Evolutionary conservation across 2,797 vertebrate genomes (phyloP).

Genomic region (Garrulus glandarius): DNA sequence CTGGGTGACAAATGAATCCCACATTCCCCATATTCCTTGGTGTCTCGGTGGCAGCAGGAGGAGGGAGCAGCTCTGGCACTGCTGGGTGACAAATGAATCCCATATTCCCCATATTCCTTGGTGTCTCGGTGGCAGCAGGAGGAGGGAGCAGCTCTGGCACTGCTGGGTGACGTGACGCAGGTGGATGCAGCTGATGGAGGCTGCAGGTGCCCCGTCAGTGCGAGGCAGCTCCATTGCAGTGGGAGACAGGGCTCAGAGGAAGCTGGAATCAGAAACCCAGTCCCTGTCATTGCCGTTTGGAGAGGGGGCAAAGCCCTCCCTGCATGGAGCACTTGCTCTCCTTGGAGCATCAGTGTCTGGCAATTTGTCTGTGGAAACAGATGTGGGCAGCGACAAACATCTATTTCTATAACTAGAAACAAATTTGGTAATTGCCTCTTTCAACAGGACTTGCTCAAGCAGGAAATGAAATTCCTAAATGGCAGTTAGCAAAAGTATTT

Average conservation of each 20-base stretch:
- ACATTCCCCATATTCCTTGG: rapidly evolving
- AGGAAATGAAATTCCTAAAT: constrained; percentile 74
- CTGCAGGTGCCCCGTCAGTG: background rate
- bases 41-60: background rate
- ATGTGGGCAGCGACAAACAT: constrained; percentile 79
- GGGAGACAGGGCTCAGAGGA: background rate
- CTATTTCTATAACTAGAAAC: constrained; percentile 81
- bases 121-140: background rate
- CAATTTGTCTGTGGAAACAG: constrained; percentile 80
- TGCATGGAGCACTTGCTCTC: constrained; percentile 46
- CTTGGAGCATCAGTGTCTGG: constrained; percentile 52
- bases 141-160: rapidly evolving
- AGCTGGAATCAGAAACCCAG: background rate
- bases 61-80: rapidly evolving
- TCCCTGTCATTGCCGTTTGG: background rate
- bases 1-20: background rate
- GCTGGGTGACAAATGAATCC: rapidly evolving
- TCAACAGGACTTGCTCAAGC: constrained; percentile 73
- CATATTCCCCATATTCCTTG: rapidly evolving
- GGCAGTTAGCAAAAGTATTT: constrained; percentile 73
- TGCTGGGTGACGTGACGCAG: rapidly evolving
- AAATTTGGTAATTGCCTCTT: constrained; percentile 78
- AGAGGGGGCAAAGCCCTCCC: constrained; percentile 37
- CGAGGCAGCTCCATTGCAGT: background rate
- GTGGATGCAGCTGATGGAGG: background rate